Conservation (phyloP, 2,113 vertebrate genomes). For the Chrysemys picta region DNA sequence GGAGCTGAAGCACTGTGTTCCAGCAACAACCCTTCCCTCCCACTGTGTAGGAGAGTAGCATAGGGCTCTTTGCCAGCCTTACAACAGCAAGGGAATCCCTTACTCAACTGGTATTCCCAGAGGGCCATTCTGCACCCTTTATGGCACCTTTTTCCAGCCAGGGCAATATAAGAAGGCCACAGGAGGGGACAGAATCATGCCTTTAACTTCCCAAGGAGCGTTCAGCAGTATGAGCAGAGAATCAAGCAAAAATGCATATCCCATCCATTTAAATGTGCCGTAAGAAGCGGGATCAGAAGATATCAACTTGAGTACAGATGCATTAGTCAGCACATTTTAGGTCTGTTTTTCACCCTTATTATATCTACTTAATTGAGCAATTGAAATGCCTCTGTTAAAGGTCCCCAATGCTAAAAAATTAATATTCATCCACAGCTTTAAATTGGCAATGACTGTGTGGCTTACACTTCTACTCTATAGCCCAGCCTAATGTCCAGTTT, state of each 20-base stretch:
- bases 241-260: background rate
- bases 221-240: background rate
- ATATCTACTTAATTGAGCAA: background rate
- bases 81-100: background rate
- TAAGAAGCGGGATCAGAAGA: background rate
- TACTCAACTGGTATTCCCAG: background rate
- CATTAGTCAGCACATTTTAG: background rate
- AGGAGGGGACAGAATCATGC: background rate
- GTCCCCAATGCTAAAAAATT: background rate
- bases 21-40: background rate
- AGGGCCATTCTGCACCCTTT: accelerated
- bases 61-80: background rate
- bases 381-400: background rate
- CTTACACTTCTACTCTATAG: background rate
- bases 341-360: background rate
- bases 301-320: background rate
- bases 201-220: background rate
- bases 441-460: background rate
- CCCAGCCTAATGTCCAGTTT: background rate
- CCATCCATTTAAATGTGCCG: accelerated
- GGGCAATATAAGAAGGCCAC: background rate
- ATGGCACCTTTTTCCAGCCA: background rate
- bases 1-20: background rate
- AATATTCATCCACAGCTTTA: constrained; percentile 12
- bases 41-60: background rate